Conservation (phyloP, 2,113 vertebrate genomes). For the Neogobius melanostomus region DNA sequence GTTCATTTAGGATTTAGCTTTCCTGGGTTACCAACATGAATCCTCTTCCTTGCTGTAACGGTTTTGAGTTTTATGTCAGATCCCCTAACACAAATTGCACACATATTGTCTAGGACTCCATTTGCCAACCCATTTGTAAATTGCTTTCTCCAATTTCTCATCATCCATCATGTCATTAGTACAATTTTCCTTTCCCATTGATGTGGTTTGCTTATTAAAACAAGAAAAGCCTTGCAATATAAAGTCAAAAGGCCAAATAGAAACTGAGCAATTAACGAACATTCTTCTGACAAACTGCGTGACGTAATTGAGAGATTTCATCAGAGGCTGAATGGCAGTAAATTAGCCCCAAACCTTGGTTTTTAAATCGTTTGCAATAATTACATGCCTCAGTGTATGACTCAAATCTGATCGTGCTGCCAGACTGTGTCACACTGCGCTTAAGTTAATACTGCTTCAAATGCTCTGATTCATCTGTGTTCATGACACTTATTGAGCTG, state of each 20-base stretch:
- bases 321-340: background rate
- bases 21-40: too few species aligned
- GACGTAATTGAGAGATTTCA: background rate
- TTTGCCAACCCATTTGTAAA: too few species aligned
- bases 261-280: background rate
- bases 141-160: too few species aligned
- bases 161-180: too few species aligned
- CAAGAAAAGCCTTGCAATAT: background rate
- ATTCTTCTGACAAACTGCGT: background rate
- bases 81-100: too few species aligned
- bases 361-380: background rate
- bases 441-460: background rate
- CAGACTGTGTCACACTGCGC: background rate
- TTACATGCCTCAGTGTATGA: background rate
- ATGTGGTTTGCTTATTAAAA: too few species aligned
- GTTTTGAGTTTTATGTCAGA: too few species aligned
- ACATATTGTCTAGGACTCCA: too few species aligned
- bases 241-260: background rate
- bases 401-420: background rate
- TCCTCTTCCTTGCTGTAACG: too few species aligned
- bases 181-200: too few species aligned
- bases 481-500: background rate
- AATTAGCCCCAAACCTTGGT: background rate
- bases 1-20: too few species aligned
- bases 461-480: background rate